phyloP scores from a whole-genome alignment of 2,888 invertebrate genomes.

The Reticulitermes lucifugus region DNA sequence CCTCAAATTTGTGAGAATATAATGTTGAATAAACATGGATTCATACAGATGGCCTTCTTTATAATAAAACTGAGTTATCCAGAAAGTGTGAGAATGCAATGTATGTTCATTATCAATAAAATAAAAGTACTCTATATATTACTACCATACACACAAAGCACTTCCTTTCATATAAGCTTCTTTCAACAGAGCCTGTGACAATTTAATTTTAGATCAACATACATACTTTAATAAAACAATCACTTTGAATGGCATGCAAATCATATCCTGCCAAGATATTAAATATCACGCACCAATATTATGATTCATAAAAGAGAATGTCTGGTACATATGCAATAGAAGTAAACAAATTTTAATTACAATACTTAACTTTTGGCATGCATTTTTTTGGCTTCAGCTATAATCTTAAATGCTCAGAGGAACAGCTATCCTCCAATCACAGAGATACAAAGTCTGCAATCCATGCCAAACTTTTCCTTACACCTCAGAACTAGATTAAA shows the following conservation, averaged over 20 bases:
- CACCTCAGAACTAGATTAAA: neutral
- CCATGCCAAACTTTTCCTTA: neutral
- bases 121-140: constrained; percentile 27
- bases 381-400: neutral
- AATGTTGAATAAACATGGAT: constrained; percentile 2
- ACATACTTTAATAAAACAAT: neutral
- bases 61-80: constrained; percentile 28
- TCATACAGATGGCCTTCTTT: constrained; percentile 30
- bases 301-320: neutral
- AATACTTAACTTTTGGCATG: neutral
- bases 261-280: too few species aligned
- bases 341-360: neutral
- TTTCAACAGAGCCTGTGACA: neutral
- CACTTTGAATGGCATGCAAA: neutral
- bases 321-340: neutral
- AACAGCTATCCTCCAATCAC: neutral
- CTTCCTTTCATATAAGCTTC: constrained; percentile 2
- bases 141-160: constrained; percentile 13
- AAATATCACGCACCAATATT: neutral
- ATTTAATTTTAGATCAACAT: neutral
- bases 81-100: neutral
- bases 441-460: neutral
- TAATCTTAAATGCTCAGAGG: neutral
- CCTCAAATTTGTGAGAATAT: constrained; percentile 24
- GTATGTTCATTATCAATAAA: neutral